Evolutionary conservation across 2,888 invertebrate species (phyloP), one percentile per base, ranked within the genome.

Genomic region (Epirrhoe tristata): DNA sequence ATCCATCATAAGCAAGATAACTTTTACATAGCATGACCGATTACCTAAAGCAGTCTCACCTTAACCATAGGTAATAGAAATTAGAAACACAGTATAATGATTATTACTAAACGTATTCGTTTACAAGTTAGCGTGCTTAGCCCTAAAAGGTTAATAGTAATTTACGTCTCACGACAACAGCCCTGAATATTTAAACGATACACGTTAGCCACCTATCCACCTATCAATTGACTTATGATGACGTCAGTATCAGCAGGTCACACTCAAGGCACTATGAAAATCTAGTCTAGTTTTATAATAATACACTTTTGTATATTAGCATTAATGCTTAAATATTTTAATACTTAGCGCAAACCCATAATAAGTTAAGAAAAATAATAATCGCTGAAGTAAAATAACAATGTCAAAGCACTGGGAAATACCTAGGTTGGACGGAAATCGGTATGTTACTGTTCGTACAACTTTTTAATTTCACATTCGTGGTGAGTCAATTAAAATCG

Each of bases 181-280:
- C 78, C 78, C 74, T 85, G 84, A 90, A 90, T 88, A 83, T 82
- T 87, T 87, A 74, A 89, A 82, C 75, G 67, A 75, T 69, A 69
- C 81, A n/a, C 32, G 17, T 80, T 80, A 81, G 74, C 77, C 75
- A 76, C 74, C 14, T n/a, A n/a, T n/a, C n/a, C n/a, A n/a, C n/a
- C n/a, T 46, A 46, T 48, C 76, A 75, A 79, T 74, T 71, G 72
- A 64, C 66, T 69, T 57, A 67, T 88, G 86, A 67, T 88, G 86
- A 87, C 87, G 85, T 85, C 81, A 85, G 71, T 78, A 74, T 85
- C 81, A 85, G 71, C 78, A 74, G 74, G 71, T 76, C 5, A 51
- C 43, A 63, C 57, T n/a, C 16, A 14, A 39, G 39, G 39, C 10
- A 39, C 8, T 39, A 12, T 43, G 5, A 36, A 8, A 36, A 36